phyloP scores from a whole-genome alignment of 2,888 invertebrate genomes.

The Pimpla rufipes region DNA sequence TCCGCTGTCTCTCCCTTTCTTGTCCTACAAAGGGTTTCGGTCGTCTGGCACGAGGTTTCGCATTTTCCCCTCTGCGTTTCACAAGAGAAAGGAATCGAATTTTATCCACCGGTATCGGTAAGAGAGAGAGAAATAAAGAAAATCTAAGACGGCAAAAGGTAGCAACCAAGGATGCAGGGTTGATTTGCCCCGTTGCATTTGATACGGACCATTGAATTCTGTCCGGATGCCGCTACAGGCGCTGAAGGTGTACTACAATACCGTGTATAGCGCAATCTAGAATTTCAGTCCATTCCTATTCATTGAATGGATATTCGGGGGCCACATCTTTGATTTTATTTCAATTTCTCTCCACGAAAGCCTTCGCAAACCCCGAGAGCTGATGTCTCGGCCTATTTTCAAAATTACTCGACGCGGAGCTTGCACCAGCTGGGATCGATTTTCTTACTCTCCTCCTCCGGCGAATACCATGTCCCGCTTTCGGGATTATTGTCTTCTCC shows the following conservation, averaged over 20 bases:
- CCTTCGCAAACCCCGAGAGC: slow-evolving; percentile 71
- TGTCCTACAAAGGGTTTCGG: slow-evolving; percentile 48
- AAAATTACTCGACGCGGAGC: slow-evolving; percentile 53
- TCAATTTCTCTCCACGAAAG: slow-evolving; percentile 72
- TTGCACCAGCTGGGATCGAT: slow-evolving; percentile 61
- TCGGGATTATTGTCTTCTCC: slow-evolving; percentile 55
- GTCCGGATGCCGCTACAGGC: slow-evolving; percentile 66
- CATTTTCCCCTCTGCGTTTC: slow-evolving; percentile 1
- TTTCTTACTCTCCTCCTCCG: slow-evolving; percentile 60
- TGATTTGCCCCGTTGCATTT: slow-evolving; percentile 71
- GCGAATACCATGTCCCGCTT: slow-evolving; percentile 33
- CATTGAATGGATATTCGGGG: slow-evolving; percentile 78
- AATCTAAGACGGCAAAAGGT: slow-evolving; percentile 33
- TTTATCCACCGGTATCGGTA: slow-evolving; percentile 39
- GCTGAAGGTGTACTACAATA: slow-evolving; percentile 53
- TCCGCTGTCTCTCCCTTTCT: neutral
- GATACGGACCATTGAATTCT: slow-evolving; percentile 74
- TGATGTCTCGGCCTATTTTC: slow-evolving; percentile 74
- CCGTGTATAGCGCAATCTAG: slow-evolving; percentile 36
- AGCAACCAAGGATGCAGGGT: slow-evolving; percentile 34
- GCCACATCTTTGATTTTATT: slow-evolving; percentile 78
- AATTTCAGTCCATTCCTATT: slow-evolving; percentile 75
- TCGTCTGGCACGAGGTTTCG: slow-evolving; percentile 31
- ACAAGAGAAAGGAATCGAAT: slow-evolving; percentile 59
- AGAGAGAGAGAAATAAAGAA: slow-evolving; percentile 35